Conservation (phyloP, 92 coral and sea anemone species). For the Nematostella vectensis region DNA sequence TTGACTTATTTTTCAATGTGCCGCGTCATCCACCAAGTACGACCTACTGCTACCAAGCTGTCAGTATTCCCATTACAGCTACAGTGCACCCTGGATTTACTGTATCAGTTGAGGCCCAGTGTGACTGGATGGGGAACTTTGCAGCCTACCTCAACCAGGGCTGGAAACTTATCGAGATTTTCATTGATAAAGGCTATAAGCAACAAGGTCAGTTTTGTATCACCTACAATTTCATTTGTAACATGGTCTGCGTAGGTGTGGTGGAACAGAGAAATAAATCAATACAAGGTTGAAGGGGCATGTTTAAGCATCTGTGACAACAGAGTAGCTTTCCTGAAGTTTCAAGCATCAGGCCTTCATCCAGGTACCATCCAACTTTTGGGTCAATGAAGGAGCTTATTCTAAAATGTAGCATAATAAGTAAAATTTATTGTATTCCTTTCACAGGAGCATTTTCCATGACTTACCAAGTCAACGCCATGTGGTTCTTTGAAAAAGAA, state of each 20-base stretch:
- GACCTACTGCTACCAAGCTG: conserved; percentile 43
- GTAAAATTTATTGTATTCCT: too few relatives aligned
- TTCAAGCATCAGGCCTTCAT: too few relatives aligned
- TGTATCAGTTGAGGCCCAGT: conserved; percentile 26
- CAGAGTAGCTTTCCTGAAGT: too few relatives aligned
- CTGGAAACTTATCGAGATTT: conserved; percentile 69
- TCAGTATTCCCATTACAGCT: conserved; percentile 53
- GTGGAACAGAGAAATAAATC: too few relatives aligned
- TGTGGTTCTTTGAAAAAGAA: conserved; percentile 77
- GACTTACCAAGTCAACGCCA: conserved; percentile 46
- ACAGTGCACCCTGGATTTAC: conserved; percentile 33
- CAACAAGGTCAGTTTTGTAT: too few relatives aligned
- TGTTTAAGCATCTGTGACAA: too few relatives aligned
- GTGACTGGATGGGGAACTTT: conserved; percentile 67
- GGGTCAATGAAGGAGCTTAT: too few relatives aligned
- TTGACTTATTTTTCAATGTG: conserved; percentile 50
- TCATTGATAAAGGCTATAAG: conserved; percentile 39
- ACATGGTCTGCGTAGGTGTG: too few relatives aligned
- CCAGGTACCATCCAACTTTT: too few relatives aligned
- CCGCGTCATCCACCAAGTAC: conserved; percentile 44
- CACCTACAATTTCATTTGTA: conserved; percentile 33
- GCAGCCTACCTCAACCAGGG: conserved; percentile 62
- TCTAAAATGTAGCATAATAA: too few relatives aligned
- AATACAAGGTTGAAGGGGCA: too few relatives aligned
- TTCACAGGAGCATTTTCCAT: conserved; percentile 46